A percentile compares a stretch with the other conserved stretches of the same genome.
phyloP scores from a whole-genome alignment of 2,797 vertebrate species.

The Rhinatrema bivittatum region DNA sequence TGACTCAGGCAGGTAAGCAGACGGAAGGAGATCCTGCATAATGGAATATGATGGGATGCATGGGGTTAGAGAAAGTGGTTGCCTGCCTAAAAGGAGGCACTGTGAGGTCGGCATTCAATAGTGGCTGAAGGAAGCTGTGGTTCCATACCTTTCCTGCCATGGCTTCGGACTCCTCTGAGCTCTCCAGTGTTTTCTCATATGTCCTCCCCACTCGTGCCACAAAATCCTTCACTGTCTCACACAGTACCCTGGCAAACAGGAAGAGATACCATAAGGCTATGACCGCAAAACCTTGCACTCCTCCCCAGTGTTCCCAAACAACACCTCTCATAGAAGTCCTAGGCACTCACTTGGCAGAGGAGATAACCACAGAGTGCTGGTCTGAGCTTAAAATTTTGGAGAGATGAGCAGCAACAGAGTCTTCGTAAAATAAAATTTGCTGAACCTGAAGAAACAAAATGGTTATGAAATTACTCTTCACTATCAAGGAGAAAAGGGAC shows the following conservation, averaged over 20 bases:
- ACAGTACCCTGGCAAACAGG: constrained; percentile 73
- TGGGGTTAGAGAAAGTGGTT: no score
- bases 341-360: constrained; percentile 83
- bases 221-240: constrained; percentile 95
- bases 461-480: not conserved
- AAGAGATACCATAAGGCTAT: not conserved
- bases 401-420: constrained; percentile 88
- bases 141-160: constrained; percentile 94
- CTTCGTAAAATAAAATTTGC: constrained; percentile 91
- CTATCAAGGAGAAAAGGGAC: no score
- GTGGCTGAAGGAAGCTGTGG: no score
- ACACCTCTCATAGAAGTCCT: no score
- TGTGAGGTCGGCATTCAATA: no score
- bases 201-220: constrained; percentile 90
- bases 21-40: no score
- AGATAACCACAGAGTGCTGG: constrained; percentile 94
- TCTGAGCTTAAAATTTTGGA: constrained; percentile 94
- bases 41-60: no score
- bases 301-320: no score
- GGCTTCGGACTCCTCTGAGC: constrained; percentile 79
- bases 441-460: constrained; percentile 71
- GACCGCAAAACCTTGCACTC: not conserved
- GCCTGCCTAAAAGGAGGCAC: no score
- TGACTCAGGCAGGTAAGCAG: no score
- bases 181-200: constrained; percentile 88